Base-by-base conservation (phyloP, 2,113 vertebrate species). In the Anguilla rostrata region DNA sequence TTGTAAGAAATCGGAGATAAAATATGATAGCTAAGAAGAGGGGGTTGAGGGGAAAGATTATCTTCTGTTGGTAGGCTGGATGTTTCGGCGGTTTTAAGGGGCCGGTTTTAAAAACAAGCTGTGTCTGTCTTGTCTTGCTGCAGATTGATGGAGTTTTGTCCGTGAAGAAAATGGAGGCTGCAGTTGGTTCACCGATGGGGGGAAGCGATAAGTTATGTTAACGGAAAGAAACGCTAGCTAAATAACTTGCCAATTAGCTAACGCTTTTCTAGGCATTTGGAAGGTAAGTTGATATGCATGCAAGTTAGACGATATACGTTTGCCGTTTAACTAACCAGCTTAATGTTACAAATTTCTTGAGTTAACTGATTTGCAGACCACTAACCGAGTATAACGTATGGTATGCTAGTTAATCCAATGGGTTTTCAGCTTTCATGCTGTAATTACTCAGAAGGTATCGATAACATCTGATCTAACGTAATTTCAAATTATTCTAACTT, bases 131-230 rank as follows among this genome's bases (percentile, higher is more conserved):
- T 39, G 14, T 63, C 26, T 18, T 56, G 39, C 53, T 18, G 85
- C 78, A 66, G 78, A 26, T 49, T 80, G 49, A 40, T 5, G 26
- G 71, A 29, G 29, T 8, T 41, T 53, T 20, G 26, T 26, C 8
- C 78, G 34, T 40, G 40, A 40, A 86, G 85, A 81, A 86, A 60
- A 86, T 86, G 85, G 85, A 86, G 84, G 85, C 85, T 75, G 18
- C 15, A 81, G 49, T 39, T 12, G 18, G 43, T 75, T 29, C 11
- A 75, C n/a, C 29, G 71, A 34, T 8, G 43, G 71, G 71, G 49
- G 14, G 43, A 81, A 63, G 39, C 22, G 79, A 53, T 53, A 34
- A 56, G 29, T 78, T 49, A 86, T 20, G 40, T 57, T 86, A 84
- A 71, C 83, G 5, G 11, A 81, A 53, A 14, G 11, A 81, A 53